Evolutionary conservation across 2,888 invertebrate genomes (phyloP).

Genomic region (Drosophila vallismaia): DNA sequence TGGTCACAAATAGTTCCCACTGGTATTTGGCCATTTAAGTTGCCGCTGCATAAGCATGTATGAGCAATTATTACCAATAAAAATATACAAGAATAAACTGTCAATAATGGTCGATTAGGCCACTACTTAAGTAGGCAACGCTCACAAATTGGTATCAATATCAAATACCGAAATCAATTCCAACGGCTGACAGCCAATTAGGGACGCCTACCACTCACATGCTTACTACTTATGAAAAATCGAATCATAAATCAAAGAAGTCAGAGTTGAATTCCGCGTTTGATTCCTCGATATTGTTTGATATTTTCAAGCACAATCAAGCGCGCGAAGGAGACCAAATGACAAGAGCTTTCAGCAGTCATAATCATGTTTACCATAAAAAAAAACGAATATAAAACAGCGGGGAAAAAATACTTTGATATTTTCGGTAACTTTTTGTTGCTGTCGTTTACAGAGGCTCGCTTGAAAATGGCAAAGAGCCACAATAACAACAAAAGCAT

Average conservation of each 20-base stretch:
- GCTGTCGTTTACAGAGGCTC: slow-evolving; percentile 55
- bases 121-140: slow-evolving; percentile 62
- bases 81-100: slow-evolving; percentile 38
- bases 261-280: slow-evolving; percentile 59
- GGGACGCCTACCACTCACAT: slow-evolving; percentile 57
- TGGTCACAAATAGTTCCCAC: slow-evolving; percentile 28
- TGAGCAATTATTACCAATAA: slow-evolving; percentile 10
- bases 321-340: slow-evolving; percentile 65
- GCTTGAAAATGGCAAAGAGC: slow-evolving; percentile 32
- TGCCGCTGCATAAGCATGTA: slow-evolving; percentile 1
- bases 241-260: slow-evolving; percentile 43
- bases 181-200: slow-evolving; percentile 55
- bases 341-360: slow-evolving; percentile 70
- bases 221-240: slow-evolving; percentile 10
- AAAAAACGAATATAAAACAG: slow-evolving; percentile 2
- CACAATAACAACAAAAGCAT: slow-evolving; percentile 29
- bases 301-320: slow-evolving; percentile 64
- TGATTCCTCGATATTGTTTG: slow-evolving; percentile 48
- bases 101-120: slow-evolving; percentile 50
- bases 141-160: slow-evolving; percentile 37
- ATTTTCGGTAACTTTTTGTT: slow-evolving; percentile 63
- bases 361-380: slow-evolving; percentile 51
- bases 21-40: slow-evolving; percentile 2
- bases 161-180: slow-evolving; percentile 26
- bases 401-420: slow-evolving; percentile 50